Evolutionary conservation across 2,113 vertebrate species (phyloP).

Genomic region (Etia nguti): DNA sequence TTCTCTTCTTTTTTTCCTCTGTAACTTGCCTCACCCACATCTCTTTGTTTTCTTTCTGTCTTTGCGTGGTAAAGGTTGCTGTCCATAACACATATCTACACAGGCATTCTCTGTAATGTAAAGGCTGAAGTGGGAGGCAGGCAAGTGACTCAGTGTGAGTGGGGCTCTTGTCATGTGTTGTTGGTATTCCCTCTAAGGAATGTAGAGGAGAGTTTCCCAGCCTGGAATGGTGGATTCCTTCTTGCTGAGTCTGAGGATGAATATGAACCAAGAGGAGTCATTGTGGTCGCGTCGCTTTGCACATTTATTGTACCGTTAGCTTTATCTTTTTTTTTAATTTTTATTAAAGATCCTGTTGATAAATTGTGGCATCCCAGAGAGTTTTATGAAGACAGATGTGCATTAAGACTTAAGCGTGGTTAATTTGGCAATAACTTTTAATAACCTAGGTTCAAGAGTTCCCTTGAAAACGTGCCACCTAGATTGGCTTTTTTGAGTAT

Average conservation of each 20-base stretch:
- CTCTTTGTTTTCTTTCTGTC: constrained; percentile 12
- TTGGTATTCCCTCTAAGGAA: constrained; percentile 59
- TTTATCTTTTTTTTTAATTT: not conserved
- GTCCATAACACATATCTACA: constrained; percentile 40
- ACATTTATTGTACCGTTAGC: not conserved
- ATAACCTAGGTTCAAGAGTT: not conserved
- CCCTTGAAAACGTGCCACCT: not conserved
- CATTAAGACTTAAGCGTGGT: not conserved
- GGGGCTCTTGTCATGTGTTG: constrained; percentile 55
- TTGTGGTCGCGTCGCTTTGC: not conserved
- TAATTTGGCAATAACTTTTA: not conserved
- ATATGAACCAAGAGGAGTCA: not conserved
- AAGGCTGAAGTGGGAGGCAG: constrained; percentile 62
- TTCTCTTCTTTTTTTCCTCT: not conserved
- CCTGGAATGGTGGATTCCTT: constrained; percentile 31
- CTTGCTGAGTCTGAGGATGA: not conserved
- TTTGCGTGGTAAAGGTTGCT: constrained; percentile 38
- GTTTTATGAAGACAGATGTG: not conserved
- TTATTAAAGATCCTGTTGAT: not conserved
- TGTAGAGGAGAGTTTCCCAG: constrained; percentile 49
- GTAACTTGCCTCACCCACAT: not conserved
- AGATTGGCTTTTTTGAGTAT: not conserved
- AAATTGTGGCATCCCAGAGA: not conserved
- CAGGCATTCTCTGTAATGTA: constrained; percentile 42
- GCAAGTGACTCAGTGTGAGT: constrained; percentile 56